Evolutionary conservation across 2,888 invertebrate species (phyloP), one percentile per base, ranked within the genome.

Genomic region (Iselma pallidipennis): DNA sequence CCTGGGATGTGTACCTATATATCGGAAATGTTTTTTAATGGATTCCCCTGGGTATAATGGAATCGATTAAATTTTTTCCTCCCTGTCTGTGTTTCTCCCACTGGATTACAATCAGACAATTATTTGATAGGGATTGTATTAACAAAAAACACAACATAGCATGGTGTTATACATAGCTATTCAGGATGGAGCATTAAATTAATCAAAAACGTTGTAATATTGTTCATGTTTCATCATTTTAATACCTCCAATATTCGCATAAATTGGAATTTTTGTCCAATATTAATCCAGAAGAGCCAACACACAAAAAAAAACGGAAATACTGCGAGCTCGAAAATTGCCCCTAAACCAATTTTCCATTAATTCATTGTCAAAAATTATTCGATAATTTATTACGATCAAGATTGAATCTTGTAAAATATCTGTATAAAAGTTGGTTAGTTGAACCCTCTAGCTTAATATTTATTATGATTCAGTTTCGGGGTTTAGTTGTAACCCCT

Each of bases 381-480:
- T 69, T 68, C 48, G 67, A 61, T 60, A 69, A 71, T 71, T 71
- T 71, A 71, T 71, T 63, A 65, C 66, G 66, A 71, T 71, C 71
- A 67, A 71, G 71, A 71, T 71, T 69, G 69, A 71, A 64, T 66
- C 63, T 64, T 64, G 57, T 53, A 48, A 66, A 64, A 21, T 45
- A 45, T 45, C 45, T 66, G 63, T 63, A 57, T 57, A 42, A 60
- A 61, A 66, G 62, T 66, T 66, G 45, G 45, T 45, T 63, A 59
- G 65, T 58, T 45, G 53, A 59, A 59, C 61, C 66, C 65, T 55
- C 64, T 62, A 66, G 68, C 57, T 59, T 57, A 52, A 59, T 66
- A 62, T 68, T 45, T 68, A 68, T 66, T 68, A 66, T 68, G 68
- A 68, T 68, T 68, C 65, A 68, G 65, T 61, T 60, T 6, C 16